Evolutionary conservation across 2,888 invertebrate species (phyloP), one percentile per base, ranked within the genome.

Genomic region (Dione vanillae): DNA sequence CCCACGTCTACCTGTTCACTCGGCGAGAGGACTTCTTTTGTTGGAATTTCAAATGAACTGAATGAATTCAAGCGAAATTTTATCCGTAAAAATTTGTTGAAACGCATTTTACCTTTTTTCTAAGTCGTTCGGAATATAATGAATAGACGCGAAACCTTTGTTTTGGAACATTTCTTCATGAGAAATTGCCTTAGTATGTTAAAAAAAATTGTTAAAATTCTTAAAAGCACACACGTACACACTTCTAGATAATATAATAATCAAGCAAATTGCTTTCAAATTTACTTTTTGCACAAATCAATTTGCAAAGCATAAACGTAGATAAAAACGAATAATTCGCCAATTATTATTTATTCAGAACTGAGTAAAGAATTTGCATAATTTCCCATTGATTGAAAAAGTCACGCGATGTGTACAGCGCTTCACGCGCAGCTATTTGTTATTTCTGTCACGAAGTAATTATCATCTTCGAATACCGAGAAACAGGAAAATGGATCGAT

Each of bases 1-100:
- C 88, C 90, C 89, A 88, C 90, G 89, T 92, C 90, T 92, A 92
- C 92, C 92, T 92, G 92, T 86, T 82, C 83, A 77, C 79, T 73
- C 69, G 71, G 62, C 72, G 74, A 69, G 73, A 72, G 75, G 76
- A 76, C 76, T 78, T 75, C 79, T 88, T 90, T 91, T 90, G 86
- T 90, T 87, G 83, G 83, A 83, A 83, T 85, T 85, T 83, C 81
- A 82, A 83, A 84, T 83, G 80, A 80, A 78, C 80, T 83, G 86
- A 88, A 87, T 89, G 85, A 83, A 86, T 85, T 82, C 80, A 76
- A 78, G 74, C 79, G 78, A 81, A 80, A 79, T 80, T 80, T 80
- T 78, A 83, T 85, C 82, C 77, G 74, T 78, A 75, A 74, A 72
- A 76, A 75, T 74, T 74, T 69, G 73, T 75, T 74, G 72, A 62